Percentiles rank a stretch among this genome's conserved stretches.
These are phyloP conservation scores for Dryobota labecula DNA, from an alignment of 2,888 invertebrate genomes.

Conservation along the genomic window DNA sequence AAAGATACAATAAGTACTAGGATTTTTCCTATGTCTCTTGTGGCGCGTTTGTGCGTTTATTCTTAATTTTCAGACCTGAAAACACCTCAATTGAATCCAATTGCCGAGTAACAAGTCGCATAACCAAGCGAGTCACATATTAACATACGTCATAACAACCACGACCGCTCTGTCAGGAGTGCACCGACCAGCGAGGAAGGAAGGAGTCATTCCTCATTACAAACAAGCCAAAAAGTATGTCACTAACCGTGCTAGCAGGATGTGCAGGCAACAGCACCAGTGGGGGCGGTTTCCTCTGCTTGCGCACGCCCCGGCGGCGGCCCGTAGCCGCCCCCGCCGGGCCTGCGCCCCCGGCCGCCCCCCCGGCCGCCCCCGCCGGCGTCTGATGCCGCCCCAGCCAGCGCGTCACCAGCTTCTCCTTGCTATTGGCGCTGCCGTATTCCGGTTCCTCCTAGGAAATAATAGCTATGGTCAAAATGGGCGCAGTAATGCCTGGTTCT, in stretches of 20 bases:
- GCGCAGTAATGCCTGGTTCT: neutral
- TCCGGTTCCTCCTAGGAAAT: constrained; percentile 74
- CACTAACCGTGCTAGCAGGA: constrained; percentile 86
- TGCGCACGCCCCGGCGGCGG: constrained; percentile 76
- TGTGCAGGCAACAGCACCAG: constrained; percentile 84
- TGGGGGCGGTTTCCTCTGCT: constrained; percentile 76
- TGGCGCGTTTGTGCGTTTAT: neutral
- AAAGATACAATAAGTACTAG: neutral
- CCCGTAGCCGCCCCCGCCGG: constrained; percentile 48
- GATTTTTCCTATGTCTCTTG: neutral
- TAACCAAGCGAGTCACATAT: neutral
- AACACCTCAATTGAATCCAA: neutral
- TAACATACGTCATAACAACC: neutral
- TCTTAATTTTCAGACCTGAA: neutral
- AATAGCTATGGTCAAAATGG: neutral
- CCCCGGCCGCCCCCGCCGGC: constrained; percentile 80
- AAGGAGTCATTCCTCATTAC: neutral
- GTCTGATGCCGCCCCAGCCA: constrained; percentile 89
- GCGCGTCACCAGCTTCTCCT: constrained; percentile 89
- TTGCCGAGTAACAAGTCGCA: neutral
- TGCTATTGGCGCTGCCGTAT: constrained; percentile 88
- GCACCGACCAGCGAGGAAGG: neutral
- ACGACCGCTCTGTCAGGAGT: neutral
- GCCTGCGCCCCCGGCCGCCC: constrained; percentile 59
- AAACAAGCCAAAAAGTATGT: neutral